Base-by-base conservation (phyloP, 2,888 invertebrate genomes). In the Rambutsinella grinnellia region DNA sequence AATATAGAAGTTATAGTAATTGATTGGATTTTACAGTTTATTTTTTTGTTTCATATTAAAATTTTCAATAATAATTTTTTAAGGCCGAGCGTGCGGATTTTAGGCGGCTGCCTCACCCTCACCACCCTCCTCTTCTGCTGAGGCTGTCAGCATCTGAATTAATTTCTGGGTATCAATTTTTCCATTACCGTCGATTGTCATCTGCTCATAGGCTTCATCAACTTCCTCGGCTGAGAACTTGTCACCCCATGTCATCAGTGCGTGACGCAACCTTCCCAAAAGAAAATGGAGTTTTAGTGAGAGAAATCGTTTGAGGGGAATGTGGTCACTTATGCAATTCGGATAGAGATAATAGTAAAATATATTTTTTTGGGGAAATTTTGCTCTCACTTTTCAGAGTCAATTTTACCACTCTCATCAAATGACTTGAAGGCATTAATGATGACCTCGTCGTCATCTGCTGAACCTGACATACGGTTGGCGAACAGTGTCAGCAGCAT, bases 231-330 rank as follows among this genome's bases (percentile, higher is more conserved):
- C 89, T 87, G 91, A 89, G 92, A 96, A 96, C 89, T 94, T 96
- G 87, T 96, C 96, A 84, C 96, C 96, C 91, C 93, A 96, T 89
- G 93, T 94, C 92, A 94, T 93, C 87, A 96, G 91, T 85, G 95
- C 93, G 88, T 94, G 94, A 89, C 94, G 93, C 89, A 96, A 90
- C 87, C 93, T 91, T 84, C 23, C 24, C 17, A 65, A 61, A 15
- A 67, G 49, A 49, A 5, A 49, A 49, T n/a, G 36, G 36, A 13
- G 15, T 54, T 21, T 24, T 10, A 19, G 58, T 3, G 15, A 58
- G 3, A 58, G n/a, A 8, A 10, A 58, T 19, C n/a, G 10, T 54
- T 54, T n/a, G 49, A 17, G n/a, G 49, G 49, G 44, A 15, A 49
- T 49, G 49, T 3, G 5, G 15, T 3, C 49, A 15, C n/a, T n/a